A percentile compares a stretch with the other conserved stretches of the same genome.
Conservation (phyloP, 2,797 vertebrate genomes). For the Pygocentrus nattereri region DNA sequence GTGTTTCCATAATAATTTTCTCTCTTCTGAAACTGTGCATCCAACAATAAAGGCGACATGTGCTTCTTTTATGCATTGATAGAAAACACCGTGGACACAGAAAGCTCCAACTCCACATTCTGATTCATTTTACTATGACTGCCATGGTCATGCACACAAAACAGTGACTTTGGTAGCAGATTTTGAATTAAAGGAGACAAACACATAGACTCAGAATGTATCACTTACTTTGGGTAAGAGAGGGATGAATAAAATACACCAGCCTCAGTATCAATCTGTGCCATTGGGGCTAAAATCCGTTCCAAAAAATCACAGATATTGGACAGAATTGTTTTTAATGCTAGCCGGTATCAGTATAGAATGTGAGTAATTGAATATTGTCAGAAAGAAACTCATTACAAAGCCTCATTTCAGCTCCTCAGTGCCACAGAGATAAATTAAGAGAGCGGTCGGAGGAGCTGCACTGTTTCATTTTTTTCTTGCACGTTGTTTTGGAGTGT, state of each 20-base stretch:
- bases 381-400: background rate
- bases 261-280: background rate
- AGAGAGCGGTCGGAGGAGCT: background rate
- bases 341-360: background rate
- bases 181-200: too few relatives aligned
- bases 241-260: background rate
- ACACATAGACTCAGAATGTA: too few relatives aligned
- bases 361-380: background rate
- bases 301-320: background rate
- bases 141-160: too few relatives aligned
- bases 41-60: too few relatives aligned
- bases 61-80: too few relatives aligned
- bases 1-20: background rate
- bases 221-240: background rate
- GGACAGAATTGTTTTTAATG: background rate
- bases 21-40: background rate
- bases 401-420: background rate
- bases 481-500: conserved; percentile 21
- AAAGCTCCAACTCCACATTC: too few relatives aligned
- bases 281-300: background rate
- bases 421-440: background rate
- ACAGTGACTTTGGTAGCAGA: too few relatives aligned
- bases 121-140: too few relatives aligned
- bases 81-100: too few relatives aligned
- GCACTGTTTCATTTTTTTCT: background rate